These are phyloP conservation scores for Drosophila simulans DNA, from an alignment of 1,140 invertebrate genomes.

Conservation along the genomic window DNA sequence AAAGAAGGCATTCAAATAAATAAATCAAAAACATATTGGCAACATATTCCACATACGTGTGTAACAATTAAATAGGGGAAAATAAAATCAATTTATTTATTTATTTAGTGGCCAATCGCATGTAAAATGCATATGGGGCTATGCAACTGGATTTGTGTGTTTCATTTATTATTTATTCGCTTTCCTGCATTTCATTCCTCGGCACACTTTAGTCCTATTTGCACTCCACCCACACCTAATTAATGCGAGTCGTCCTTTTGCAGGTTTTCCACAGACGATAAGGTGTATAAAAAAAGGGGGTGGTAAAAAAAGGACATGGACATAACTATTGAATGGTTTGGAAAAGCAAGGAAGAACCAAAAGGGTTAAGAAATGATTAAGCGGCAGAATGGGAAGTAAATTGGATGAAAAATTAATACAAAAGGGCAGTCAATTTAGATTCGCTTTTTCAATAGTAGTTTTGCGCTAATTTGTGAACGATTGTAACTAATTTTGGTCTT, in stretches of 20 bases:
- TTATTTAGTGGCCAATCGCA: slow-evolving; percentile 47
- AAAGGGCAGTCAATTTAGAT: slow-evolving; percentile 13
- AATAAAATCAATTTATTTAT: slow-evolving; percentile 66
- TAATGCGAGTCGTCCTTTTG: slow-evolving; percentile 20
- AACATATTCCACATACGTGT: background rate
- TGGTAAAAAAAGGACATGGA: background rate
- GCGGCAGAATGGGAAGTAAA: slow-evolving; percentile 3
- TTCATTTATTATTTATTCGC: slow-evolving; percentile 45
- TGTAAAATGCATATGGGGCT: slow-evolving; percentile 59
- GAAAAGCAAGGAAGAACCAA: background rate
- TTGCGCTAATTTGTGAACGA: background rate
- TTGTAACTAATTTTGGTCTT: background rate
- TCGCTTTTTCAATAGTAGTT: background rate
- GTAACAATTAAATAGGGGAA: slow-evolving; percentile 55
- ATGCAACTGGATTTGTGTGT: slow-evolving; percentile 45
- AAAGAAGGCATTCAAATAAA: slow-evolving; percentile 44
- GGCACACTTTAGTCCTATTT: background rate
- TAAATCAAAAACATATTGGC: slow-evolving; percentile 55
- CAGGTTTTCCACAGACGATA: slow-evolving; percentile 7
- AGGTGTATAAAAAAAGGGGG: background rate
- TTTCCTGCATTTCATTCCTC: background rate
- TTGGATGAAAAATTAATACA: slow-evolving; percentile 22
- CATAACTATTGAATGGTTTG: slow-evolving; percentile 2
- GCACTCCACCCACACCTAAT: slow-evolving; percentile 33
- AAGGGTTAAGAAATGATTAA: background rate